Conservation (phyloP, 2,113 vertebrate genomes). For the Coturnix japonica region DNA sequence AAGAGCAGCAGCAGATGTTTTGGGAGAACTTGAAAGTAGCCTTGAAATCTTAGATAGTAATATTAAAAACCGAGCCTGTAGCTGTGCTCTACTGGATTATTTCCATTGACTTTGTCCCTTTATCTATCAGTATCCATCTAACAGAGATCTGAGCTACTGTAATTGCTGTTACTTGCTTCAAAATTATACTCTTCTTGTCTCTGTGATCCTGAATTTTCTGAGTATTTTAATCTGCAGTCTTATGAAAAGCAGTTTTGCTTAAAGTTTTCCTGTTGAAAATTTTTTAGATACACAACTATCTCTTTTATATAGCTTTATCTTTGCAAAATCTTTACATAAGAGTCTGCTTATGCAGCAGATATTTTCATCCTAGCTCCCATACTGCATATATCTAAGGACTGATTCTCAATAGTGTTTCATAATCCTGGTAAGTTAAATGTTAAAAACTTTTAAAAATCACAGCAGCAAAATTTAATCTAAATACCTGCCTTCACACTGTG, state of each 20-base stretch:
- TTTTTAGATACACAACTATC: not conserved
- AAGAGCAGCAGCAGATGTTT: slow-evolving; percentile 72
- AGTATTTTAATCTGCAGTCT: not conserved
- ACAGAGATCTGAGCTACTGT: not conserved
- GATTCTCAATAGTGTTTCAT: not conserved
- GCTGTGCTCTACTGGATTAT: not conserved
- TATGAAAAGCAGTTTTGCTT: not conserved
- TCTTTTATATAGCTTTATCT: not conserved
- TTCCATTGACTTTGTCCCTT: not conserved
- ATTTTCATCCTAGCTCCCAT: not conserved
- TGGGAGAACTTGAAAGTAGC: slow-evolving; percentile 85
- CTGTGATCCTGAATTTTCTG: not conserved
- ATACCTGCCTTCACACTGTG: not conserved
- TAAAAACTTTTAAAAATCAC: accelerated
- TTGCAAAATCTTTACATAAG: not conserved
- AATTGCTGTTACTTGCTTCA: not conserved
- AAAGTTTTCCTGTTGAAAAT: not conserved
- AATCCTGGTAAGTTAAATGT: not conserved
- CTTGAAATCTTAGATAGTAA: slow-evolving; percentile 57
- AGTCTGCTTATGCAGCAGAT: not conserved
- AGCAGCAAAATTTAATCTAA: not conserved
- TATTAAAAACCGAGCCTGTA: not conserved
- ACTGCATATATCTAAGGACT: not conserved
- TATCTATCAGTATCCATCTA: not conserved
- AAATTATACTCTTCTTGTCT: not conserved